Evolutionary conservation across 1,140 invertebrate genomes (phyloP).

Genomic region (Hestina assimilis): DNA sequence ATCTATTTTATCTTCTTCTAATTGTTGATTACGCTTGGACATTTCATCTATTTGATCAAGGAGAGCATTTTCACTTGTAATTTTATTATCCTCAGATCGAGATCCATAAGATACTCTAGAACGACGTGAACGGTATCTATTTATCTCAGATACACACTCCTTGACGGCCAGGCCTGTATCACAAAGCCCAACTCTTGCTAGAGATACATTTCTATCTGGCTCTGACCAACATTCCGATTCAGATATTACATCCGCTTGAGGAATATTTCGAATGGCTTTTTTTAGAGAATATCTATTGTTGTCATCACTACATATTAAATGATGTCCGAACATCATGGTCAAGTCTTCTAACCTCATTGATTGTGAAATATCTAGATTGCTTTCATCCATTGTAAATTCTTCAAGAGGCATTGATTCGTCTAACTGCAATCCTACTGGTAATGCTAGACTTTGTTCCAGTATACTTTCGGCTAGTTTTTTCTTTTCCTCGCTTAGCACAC

Average conservation of each 20-base stretch:
- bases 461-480: constrained; percentile 74
- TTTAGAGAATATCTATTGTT: constrained; percentile 35
- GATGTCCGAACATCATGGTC: constrained; percentile 74
- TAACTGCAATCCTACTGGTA: constrained; percentile 69
- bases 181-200: constrained; percentile 86
- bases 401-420: constrained; percentile 69
- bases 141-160: constrained; percentile 50
- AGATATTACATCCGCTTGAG: constrained; percentile 78
- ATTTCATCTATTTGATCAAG: constrained; percentile 52
- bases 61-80: constrained; percentile 42
- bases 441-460: constrained; percentile 71
- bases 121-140: constrained; percentile 45
- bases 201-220: constrained; percentile 88
- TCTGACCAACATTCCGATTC: constrained; percentile 92
- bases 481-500: constrained; percentile 74
- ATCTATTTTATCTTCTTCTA: constrained; percentile 58
- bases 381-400: constrained; percentile 69
- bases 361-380: constrained; percentile 67
- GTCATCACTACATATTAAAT: constrained; percentile 56
- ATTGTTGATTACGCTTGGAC: constrained; percentile 37
- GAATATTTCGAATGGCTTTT: constrained; percentile 43
- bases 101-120: constrained; percentile 58
- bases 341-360: constrained; percentile 70
- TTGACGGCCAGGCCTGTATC: constrained; percentile 51
- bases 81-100: constrained; percentile 60